A percentile compares a stretch with the other conserved stretches of the same genome.
Conservation (phyloP, 2,797 vertebrate species). For the Muraenolepis orangiensis region DNA sequence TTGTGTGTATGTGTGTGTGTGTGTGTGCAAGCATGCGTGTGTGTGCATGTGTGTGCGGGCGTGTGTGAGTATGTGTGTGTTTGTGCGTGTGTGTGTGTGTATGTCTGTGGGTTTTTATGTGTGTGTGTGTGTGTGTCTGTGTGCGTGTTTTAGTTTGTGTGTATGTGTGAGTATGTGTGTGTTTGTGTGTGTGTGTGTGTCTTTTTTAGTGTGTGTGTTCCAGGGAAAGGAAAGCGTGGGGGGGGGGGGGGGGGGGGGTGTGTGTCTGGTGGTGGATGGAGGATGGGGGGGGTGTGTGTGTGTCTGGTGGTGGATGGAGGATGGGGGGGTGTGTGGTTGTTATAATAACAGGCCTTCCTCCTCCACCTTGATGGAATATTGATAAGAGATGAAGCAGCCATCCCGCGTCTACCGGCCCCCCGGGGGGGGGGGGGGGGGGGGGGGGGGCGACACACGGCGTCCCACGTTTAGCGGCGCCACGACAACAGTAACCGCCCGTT, state of each 20-base stretch:
- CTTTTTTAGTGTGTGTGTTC: no score
- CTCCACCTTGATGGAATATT: slow-evolving; percentile 48
- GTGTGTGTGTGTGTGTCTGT: background rate
- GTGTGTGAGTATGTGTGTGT: background rate
- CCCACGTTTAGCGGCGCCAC: background rate
- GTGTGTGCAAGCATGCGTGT: no score
- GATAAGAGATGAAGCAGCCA: slow-evolving; percentile 47
- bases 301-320: background rate
- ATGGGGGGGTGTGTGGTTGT: slow-evolving; percentile 6
- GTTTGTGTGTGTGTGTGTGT: no score
- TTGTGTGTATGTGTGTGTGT: background rate
- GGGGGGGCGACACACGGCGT: slow-evolving; percentile 49
- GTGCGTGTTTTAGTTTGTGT: no score
- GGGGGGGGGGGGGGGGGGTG: no score
- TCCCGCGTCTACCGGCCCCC: slow-evolving; percentile 36
- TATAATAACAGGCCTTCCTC: slow-evolving; percentile 31
- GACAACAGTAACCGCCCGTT: background rate
- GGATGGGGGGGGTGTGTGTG: no score
- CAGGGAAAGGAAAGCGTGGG: no score
- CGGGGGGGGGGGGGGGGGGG: slow-evolving; percentile 37
- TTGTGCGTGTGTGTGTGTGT: background rate
- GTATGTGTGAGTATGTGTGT: no score
- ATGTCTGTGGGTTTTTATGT: background rate
- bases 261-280: no score
- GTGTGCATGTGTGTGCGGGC: background rate